Conservation (phyloP, 23 tunicate species). For the Phallusia fumigata region DNA sequence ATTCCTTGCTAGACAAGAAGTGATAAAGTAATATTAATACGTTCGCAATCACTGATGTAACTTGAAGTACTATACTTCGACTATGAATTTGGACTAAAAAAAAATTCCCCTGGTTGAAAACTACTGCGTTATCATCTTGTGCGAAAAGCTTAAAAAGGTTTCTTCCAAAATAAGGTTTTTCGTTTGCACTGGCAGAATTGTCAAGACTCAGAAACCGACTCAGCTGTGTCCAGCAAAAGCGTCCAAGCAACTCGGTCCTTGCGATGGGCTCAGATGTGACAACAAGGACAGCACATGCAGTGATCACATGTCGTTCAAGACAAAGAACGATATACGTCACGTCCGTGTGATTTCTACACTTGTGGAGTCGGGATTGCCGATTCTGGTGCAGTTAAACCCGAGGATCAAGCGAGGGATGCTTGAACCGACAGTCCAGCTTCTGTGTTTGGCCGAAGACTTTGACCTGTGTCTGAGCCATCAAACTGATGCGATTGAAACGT, state of each 20-base stretch:
- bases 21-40: too few species aligned
- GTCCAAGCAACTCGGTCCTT: not conserved
- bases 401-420: slow-evolving; percentile 16
- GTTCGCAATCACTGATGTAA: too few species aligned
- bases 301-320: slow-evolving; percentile 22
- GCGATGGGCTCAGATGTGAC: not conserved
- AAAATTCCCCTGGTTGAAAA: too few species aligned
- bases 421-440: slow-evolving; percentile 46
- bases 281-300: not conserved
- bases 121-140: too few species aligned
- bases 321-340: slow-evolving; percentile 32
- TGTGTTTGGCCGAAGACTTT: slow-evolving; percentile 43
- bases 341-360: slow-evolving; percentile 46
- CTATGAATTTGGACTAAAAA: too few species aligned
- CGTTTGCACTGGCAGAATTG: not conserved
- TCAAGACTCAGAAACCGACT: not conserved
- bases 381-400: slow-evolving; percentile 52
- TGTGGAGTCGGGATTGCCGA: slow-evolving; percentile 29
- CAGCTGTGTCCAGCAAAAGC: not conserved
- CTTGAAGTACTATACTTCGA: too few species aligned
- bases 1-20: too few species aligned
- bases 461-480: slow-evolving; percentile 49
- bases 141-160: too few species aligned
- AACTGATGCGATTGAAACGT: slow-evolving; percentile 33
- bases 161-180: too few species aligned